phyloP scores from a whole-genome alignment of 2,888 invertebrate species.

The Bugula neritina region DNA sequence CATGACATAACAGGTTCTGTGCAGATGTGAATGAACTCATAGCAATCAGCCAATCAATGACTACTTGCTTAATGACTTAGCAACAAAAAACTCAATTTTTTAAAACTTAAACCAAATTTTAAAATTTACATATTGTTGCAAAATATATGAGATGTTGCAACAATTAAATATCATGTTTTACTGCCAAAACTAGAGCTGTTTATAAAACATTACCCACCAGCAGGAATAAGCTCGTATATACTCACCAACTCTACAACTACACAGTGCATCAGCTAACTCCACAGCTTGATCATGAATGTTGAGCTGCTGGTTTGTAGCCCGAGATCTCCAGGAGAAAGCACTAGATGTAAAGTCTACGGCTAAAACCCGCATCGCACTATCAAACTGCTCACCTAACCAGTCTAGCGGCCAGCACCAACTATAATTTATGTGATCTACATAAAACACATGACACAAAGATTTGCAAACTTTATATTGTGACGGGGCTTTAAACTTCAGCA shows the following conservation, averaged over 20 bases:
- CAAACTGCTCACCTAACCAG: slow-evolving; percentile 12
- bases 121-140: too few species aligned
- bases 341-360: background rate
- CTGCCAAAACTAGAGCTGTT: too few species aligned
- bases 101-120: too few species aligned
- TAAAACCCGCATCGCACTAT: background rate
- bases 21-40: too few species aligned
- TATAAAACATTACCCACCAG: too few species aligned
- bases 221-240: too few species aligned
- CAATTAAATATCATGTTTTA: too few species aligned
- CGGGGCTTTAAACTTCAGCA: background rate
- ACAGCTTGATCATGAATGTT: background rate
- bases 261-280: background rate
- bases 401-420: slow-evolving; percentile 28
- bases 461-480: background rate
- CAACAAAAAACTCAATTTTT: too few species aligned
- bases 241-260: background rate
- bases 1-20: too few species aligned
- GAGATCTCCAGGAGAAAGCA: background rate
- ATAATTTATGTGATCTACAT: background rate
- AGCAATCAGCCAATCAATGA: too few species aligned
- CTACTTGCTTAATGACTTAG: too few species aligned
- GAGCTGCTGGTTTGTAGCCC: background rate
- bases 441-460: background rate
- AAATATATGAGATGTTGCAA: too few species aligned